Evolutionary conservation across 2,888 invertebrate genomes (phyloP), one percentile per base, ranked within the genome.

Genomic region (Lochmaea capreae): DNA sequence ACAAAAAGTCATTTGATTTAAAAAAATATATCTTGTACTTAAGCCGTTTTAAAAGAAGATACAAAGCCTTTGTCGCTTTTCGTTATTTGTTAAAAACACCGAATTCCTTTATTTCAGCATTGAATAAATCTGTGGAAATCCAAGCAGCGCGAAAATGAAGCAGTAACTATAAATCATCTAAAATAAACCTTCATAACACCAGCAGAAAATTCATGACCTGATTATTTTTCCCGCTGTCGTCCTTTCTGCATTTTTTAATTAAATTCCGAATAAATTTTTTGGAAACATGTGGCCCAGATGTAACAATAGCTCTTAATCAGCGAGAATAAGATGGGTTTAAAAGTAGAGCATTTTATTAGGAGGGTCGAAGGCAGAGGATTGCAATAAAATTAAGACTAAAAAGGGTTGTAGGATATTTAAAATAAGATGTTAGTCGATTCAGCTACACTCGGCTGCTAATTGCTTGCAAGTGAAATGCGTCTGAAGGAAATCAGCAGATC

Each of bases 341-440:
- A 79, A 66, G 72, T 72, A 26, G 57, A 71, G 43, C 71, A 58
- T 71, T 71, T 71, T 71, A 71, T 71, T 71, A 65, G 62, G 79
- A 79, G 78, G 75, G 74, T 75, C 73, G 75, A 65, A 71, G 18
- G 65, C 65, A 58, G 58, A 71, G 71, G 71, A 71, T 71, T 58
- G 71, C 71, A 71, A 65, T 71, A 71, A 71, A 71, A 71, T 71
- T 71, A 71, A 71, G 71, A 71, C 71, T 71, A 65, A 71, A 71
- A 74, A 78, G 77, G 80, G 80, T 75, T 79, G 79, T 77, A 83
- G 84, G 85, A 85, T 87, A 86, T 86, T 86, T 86, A 86, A 87
- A 87, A 86, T 85, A 85, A 87, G 86, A 86, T 86, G 86, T 86
- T 86, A 84, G 85, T 86, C 86, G 86, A 86, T 87, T 87, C 85